Evolutionary conservation across 1,140 invertebrate species (phyloP), one percentile per base, ranked within the genome.

Genomic region (Drosophila micromelanica): DNA sequence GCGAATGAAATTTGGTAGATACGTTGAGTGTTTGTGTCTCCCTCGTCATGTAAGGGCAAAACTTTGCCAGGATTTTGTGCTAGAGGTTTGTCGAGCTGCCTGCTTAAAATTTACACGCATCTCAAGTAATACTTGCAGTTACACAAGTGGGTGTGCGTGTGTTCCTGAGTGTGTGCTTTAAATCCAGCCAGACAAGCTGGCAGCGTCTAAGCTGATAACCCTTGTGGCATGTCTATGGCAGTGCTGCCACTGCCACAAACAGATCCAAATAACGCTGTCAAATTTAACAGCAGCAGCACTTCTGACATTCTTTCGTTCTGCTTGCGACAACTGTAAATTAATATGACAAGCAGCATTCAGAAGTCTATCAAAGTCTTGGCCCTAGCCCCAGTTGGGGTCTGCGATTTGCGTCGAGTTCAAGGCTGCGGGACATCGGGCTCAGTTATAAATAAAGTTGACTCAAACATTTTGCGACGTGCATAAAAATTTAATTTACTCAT

Each of bases 401-500:
- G 8, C 43, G 15, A 52, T 30, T 30, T 55, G 43, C 8, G 4
- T 5, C 5, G 5, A 46, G 69, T 67, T 72, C 69, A 67, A 72
- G 62, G 69, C 13, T 52, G 35, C 15, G 20, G 13, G 20, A 57
- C 30, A 65, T 67, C 38, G 32, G 20, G 30, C 20, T 42, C 69
- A 65, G 27, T 5, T 38, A 6, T 27, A 38, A n/a, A 46, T 12
- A 37, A 55, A 69, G 27, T 61, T 17, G 5, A 7, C 15, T 9
- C 35, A 7, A 56, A 55, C 55, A 56, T 54, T 65, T 56, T 12
- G n/a, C 46, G 43, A 38, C 38, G 40, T 51, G 63, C 35, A 57
- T 65, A 52, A 45, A 59, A 72, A 67, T 72, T 27, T 72, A 72
- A 72, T 72, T 72, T 67, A 57, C 62, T 59, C 59, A 45, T 40